These are phyloP conservation scores for Ictalurus punctatus DNA, from an alignment of 2,113 vertebrate species.

Conservation along the genomic window DNA sequence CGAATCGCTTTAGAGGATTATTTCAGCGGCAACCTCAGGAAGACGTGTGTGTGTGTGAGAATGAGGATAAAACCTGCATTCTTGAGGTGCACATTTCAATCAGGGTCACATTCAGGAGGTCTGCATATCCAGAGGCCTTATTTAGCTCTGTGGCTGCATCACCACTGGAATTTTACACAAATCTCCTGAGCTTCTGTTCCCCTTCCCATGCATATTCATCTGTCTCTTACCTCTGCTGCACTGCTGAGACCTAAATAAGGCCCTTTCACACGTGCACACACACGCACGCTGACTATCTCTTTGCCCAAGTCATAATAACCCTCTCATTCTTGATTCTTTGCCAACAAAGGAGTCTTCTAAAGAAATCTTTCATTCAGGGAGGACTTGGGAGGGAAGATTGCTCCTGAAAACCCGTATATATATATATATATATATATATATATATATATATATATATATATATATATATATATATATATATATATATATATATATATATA, in stretches of 20 bases:
- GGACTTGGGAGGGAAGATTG: background rate
- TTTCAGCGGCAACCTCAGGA: constrained; percentile 28
- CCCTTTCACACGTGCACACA: background rate
- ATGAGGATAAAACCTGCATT: constrained; percentile 11
- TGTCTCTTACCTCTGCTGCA: background rate
- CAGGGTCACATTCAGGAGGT: constrained; percentile 18
- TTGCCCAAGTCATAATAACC: background rate
- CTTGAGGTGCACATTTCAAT: constrained; percentile 30
- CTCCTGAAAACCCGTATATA: background rate
- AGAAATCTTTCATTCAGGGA: background rate
- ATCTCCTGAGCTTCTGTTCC: background rate
- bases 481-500: too few relatives aligned
- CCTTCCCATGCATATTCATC: constrained; percentile 23
- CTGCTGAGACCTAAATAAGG: constrained; percentile 10
- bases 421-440: too few relatives aligned
- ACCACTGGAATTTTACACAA: constrained; percentile 18
- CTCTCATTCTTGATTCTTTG: background rate
- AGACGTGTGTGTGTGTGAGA: background rate
- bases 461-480: too few relatives aligned
- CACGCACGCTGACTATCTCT: background rate
- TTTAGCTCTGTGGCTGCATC: constrained; percentile 24
- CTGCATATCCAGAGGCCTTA: constrained; percentile 17
- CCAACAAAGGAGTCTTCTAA: background rate
- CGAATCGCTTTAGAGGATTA: constrained; percentile 49
- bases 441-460: too few relatives aligned